Percentiles rank a stretch among this genome's conserved stretches.
Evolutionary conservation across 2,888 invertebrate genomes (phyloP).

Genomic region (Papilio protenor): DNA sequence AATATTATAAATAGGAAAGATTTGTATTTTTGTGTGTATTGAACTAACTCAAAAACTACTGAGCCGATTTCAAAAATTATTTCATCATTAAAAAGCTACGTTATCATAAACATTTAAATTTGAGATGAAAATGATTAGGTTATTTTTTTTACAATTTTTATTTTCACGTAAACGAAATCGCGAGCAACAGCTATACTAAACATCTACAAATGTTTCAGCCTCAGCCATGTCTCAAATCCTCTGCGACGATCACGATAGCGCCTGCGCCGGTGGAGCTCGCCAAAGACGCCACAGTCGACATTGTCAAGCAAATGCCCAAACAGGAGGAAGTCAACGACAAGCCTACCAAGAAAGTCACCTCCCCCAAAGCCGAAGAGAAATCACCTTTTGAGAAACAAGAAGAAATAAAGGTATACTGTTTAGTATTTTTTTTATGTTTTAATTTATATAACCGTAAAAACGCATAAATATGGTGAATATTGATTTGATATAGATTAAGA

Average conservation of each 20-base stretch:
- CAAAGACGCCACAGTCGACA: slow-evolving; percentile 65
- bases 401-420: slow-evolving; percentile 63
- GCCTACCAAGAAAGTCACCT: slow-evolving; percentile 63
- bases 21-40: too few relatives aligned
- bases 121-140: too few relatives aligned
- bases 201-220: slow-evolving; percentile 46
- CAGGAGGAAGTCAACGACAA: slow-evolving; percentile 64
- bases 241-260: slow-evolving; percentile 76
- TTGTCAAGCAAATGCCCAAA: slow-evolving; percentile 59
- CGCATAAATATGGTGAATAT: too few relatives aligned
- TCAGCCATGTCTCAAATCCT: slow-evolving; percentile 70
- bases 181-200: too few relatives aligned
- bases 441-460: background rate
- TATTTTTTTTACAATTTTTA: too few relatives aligned
- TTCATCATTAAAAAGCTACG: too few relatives aligned
- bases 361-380: slow-evolving; percentile 66
- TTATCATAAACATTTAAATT: too few relatives aligned
- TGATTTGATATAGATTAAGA: too few relatives aligned
- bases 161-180: too few relatives aligned
- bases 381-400: slow-evolving; percentile 62
- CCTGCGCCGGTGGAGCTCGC: slow-evolving; percentile 61
- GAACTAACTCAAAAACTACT: too few relatives aligned
- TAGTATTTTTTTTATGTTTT: background rate
- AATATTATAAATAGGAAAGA: too few relatives aligned
- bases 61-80: too few relatives aligned